Evolutionary conservation across 2,888 invertebrate genomes (phyloP).

Genomic region (Hipparchia semele): DNA sequence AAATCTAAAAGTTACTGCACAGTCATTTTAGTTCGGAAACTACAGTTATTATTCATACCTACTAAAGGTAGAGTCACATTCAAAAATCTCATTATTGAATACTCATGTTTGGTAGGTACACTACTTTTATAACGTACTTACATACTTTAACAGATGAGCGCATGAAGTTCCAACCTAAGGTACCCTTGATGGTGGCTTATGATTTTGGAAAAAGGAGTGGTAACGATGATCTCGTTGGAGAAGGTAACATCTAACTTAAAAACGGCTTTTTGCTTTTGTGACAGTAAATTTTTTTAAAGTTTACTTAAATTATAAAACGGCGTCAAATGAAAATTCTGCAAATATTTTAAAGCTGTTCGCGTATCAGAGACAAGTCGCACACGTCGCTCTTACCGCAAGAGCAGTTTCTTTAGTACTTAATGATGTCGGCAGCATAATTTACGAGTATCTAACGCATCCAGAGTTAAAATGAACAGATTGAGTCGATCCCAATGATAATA

Average conservation of each 20-base stretch:
- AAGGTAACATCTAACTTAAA: conserved; percentile 60
- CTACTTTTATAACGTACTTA: conserved; percentile 34
- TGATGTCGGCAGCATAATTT: too few species aligned
- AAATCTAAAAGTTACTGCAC: too few species aligned
- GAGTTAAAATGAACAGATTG: too few species aligned
- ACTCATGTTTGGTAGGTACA: not conserved
- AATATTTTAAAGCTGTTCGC: too few species aligned
- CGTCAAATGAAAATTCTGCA: not conserved
- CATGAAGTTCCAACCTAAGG: conserved; percentile 66
- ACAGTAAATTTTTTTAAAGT: not conserved
- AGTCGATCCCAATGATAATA: too few species aligned
- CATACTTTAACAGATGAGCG: conserved; percentile 50
- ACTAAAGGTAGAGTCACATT: too few species aligned
- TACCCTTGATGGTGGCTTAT: conserved; percentile 62
- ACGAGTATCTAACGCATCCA: too few species aligned
- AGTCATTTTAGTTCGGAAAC: too few species aligned
- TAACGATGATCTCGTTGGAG: conserved; percentile 59
- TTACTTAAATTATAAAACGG: not conserved
- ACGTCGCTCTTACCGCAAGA: too few species aligned
- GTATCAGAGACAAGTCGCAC: too few species aligned
- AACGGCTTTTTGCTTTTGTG: conserved; percentile 21
- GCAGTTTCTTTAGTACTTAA: too few species aligned
- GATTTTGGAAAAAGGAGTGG: conserved; percentile 72
- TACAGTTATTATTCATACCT: too few species aligned
- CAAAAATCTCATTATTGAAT: not conserved